Base-by-base conservation (phyloP, 2,888 invertebrate genomes). In the Idaea dimidiata region DNA sequence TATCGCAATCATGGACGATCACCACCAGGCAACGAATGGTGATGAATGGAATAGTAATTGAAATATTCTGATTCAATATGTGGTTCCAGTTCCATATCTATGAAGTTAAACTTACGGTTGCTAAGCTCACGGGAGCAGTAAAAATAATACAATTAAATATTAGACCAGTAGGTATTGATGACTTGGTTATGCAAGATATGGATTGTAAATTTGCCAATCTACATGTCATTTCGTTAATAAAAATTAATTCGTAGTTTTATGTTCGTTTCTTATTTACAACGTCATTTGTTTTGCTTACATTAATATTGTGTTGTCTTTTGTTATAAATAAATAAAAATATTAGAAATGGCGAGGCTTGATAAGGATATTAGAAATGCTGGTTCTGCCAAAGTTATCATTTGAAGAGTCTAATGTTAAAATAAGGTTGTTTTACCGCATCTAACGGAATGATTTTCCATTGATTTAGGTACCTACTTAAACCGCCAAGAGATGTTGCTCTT, bases 191-290 rank as follows among this genome's bases (percentile, higher is more conserved):
- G 72, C 69, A 70, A 72, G 75, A 81, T 83, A 84, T 82, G 81
- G 86, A 84, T 89, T 88, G 79, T 88, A 83, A 88, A 89, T 86
- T 81, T 82, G 79, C 74, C 78, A 82, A 89, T 89, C 90, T 86
- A 78, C 87, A 89, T 88, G 72, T 79, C 72, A 83, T 86, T 84
- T 80, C 65, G 71, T 78, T 67, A 74, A 76, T 68, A 74, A 71
- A 66, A 75, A 73, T 81, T 80, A 82, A 78, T 82, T 81, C 83
- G 79, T 81, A 68, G 78, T 71, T 75, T 76, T 80, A 78, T 78
- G 71, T 72, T 67, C 68, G 72, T 74, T 74, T 56, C 10, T 1
- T 61, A 67, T 68, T 66, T 67, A 67, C 33, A 58, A 63, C 33
- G 33, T 62, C 58, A 24, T 59, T 43, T 10, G 6, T 43, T 0